Conservation (phyloP, 2,113 vertebrate genomes). For the Nibea coibor region DNA sequence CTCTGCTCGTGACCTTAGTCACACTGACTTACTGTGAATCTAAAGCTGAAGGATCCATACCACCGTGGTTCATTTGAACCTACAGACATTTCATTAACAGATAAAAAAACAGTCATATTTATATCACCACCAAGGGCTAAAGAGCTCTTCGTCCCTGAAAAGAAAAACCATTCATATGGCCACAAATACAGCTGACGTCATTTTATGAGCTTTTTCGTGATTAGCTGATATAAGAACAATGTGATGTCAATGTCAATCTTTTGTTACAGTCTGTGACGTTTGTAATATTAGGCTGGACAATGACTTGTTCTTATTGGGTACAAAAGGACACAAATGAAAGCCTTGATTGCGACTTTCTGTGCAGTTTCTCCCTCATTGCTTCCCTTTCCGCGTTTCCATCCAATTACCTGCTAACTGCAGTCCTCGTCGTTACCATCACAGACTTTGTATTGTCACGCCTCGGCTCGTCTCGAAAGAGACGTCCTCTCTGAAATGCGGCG, state of each 20-base stretch:
- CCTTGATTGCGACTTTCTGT: slow-evolving; percentile 5
- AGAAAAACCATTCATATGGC: slow-evolving; percentile 1
- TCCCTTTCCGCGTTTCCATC: slow-evolving; percentile 2
- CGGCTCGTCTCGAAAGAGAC: slow-evolving; percentile 4
- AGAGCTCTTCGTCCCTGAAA: background rate
- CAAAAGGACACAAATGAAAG: slow-evolving; percentile 13
- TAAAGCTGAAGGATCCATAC: background rate
- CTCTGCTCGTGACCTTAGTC: slow-evolving; percentile 13
- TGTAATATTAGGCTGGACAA: slow-evolving; percentile 1
- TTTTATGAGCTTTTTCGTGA: background rate
- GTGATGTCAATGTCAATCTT: slow-evolving; percentile 4
- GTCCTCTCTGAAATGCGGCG: slow-evolving; percentile 23
- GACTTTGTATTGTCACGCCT: background rate
- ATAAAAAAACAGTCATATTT: slow-evolving; percentile 9
- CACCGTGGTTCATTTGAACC: background rate
- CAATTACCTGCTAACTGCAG: slow-evolving; percentile 20
- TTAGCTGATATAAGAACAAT: slow-evolving; percentile 4
- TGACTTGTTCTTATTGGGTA: background rate
- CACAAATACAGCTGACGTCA: background rate
- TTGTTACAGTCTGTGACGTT: slow-evolving; percentile 10
- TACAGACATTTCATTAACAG: background rate
- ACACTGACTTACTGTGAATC: slow-evolving; percentile 4
- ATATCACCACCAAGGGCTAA: background rate
- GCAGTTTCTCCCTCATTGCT: slow-evolving; percentile 12
- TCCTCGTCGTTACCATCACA: slow-evolving; percentile 14